phyloP scores from a whole-genome alignment of 2,113 vertebrate genomes.

The Anseranas semipalmata region DNA sequence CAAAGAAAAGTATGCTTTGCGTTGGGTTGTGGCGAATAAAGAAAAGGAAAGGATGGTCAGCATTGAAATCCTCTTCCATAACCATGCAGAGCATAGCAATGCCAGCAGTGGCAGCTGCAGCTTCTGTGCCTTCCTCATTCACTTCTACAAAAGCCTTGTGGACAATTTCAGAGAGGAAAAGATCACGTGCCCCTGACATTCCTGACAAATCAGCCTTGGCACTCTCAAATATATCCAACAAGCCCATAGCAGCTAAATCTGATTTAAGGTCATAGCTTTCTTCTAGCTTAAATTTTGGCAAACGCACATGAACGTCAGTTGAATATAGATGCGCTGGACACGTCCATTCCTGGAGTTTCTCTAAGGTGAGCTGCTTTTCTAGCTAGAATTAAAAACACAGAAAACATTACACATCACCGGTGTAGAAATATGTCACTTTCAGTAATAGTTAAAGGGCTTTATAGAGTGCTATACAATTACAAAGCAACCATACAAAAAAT shows the following conservation, averaged over 20 bases:
- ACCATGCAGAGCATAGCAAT: conserved; percentile 64
- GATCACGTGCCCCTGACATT: conserved; percentile 81
- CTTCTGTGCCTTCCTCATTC: conserved; percentile 94
- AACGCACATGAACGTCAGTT: conserved; percentile 74
- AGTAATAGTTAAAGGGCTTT: neutral
- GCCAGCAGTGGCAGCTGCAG: conserved; percentile 87
- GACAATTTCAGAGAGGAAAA: conserved; percentile 86
- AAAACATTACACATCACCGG: neutral
- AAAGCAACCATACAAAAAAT: neutral
- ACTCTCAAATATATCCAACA: conserved; percentile 81
- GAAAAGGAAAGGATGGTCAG: conserved; percentile 93
- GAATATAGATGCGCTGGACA: conserved; percentile 70
- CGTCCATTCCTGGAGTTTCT: conserved; percentile 88
- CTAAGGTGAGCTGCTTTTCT: conserved; percentile 82
- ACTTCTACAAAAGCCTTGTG: conserved; percentile 93
- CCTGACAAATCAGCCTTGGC: conserved; percentile 85
- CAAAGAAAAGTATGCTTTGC: conserved; percentile 84
- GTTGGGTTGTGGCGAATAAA: conserved; percentile 87
- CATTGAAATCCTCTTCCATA: conserved; percentile 80
- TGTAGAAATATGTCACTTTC: neutral
- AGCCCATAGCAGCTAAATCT: conserved; percentile 79
- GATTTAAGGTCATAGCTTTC: conserved; percentile 82
- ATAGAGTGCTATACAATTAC: neutral
- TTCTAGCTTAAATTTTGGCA: conserved; percentile 92
- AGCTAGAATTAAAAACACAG: conserved; percentile 76